phyloP scores from a whole-genome alignment of 2,888 invertebrate genomes.

The Rhodophaea formosa region DNA sequence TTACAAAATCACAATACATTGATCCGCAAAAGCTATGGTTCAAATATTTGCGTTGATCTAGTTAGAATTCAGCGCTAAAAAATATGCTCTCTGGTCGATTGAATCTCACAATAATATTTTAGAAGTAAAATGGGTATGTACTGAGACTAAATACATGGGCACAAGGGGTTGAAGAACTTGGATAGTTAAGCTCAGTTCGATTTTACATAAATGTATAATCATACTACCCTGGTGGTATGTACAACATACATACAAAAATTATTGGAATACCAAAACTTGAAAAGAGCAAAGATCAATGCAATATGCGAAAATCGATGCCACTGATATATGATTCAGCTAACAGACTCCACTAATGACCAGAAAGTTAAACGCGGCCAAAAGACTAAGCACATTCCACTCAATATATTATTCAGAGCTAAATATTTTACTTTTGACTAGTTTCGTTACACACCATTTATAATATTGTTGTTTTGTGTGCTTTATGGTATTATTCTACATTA shows the following conservation, averaged over 20 bases:
- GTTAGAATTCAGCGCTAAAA: neutral
- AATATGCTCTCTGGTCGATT: neutral
- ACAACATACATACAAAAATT: neutral
- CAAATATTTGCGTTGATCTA: too few species aligned
- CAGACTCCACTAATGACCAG: conserved; percentile 1
- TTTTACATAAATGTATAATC: too few species aligned
- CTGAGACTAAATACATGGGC: too few species aligned
- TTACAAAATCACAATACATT: neutral
- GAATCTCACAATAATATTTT: neutral
- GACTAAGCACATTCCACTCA: conserved; percentile 41
- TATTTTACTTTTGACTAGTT: conserved; percentile 73
- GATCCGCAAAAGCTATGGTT: neutral
- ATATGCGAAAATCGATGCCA: neutral
- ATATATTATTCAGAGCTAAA: conserved; percentile 56
- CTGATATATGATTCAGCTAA: neutral
- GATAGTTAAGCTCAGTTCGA: too few species aligned
- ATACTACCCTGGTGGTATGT: too few species aligned
- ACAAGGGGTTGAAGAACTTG: too few species aligned
- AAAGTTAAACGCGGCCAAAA: conserved; percentile 45
- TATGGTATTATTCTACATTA: conserved; percentile 44
- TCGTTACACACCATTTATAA: conserved; percentile 64
- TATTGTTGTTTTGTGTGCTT: conserved; percentile 58
- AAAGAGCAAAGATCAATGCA: neutral
- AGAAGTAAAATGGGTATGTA: too few species aligned
- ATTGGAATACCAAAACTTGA: neutral